phyloP scores from a whole-genome alignment of 2,797 vertebrate genomes.

The Xyrichtys novacula region DNA sequence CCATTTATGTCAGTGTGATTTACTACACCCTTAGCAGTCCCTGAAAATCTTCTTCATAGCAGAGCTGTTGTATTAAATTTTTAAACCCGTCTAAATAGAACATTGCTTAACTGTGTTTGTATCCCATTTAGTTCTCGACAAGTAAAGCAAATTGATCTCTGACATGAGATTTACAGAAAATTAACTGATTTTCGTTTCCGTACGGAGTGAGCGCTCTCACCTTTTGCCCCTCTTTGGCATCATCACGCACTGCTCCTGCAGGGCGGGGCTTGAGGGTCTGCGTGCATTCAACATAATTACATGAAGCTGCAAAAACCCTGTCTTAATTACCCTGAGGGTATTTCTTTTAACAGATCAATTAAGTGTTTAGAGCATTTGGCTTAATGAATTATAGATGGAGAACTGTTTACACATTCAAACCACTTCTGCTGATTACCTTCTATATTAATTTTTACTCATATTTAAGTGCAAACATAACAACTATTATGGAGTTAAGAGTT shows the following conservation, averaged over 20 bases:
- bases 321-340: slow-evolving; percentile 30
- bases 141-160: no score
- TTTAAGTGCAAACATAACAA: no score
- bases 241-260: not conserved
- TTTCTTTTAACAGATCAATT: slow-evolving; percentile 13
- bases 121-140: no score
- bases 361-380: slow-evolving; percentile 15
- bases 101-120: no score
- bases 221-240: not conserved
- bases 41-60: no score
- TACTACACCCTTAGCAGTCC: no score
- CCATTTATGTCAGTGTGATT: no score
- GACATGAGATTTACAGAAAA: no score
- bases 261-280: slow-evolving; percentile 42
- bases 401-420: not conserved
- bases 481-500: no score
- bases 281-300: slow-evolving; percentile 30
- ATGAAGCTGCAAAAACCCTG: slow-evolving; percentile 11
- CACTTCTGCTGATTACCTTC: not conserved
- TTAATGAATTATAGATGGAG: slow-evolving; percentile 13
- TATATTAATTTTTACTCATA: not conserved
- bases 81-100: no score
- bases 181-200: not conserved
- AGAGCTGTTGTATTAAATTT: no score
- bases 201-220: slow-evolving; percentile 44